Base-by-base conservation (phyloP, 2,797 vertebrate genomes). In the Enteromius radiatus region DNA sequence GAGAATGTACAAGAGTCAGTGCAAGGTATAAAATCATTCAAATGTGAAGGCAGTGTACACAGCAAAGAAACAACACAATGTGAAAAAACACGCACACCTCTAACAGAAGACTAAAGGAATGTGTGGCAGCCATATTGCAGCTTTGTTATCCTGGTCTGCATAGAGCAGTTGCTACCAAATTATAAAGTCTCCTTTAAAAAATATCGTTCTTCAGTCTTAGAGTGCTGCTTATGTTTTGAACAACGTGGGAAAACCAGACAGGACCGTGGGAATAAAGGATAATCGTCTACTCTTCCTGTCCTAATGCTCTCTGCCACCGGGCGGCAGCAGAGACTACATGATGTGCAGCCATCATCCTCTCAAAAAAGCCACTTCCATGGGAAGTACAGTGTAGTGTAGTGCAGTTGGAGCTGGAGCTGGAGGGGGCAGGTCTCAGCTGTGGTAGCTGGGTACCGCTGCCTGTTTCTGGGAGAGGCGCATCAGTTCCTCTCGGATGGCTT, bases 401-500 rank as follows among this genome's bases (percentile, higher is more conserved):
- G 85, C 83, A 49, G 76, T 82, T 79, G 76, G 56, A 61, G 69
- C 85, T 76, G 54, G 73, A 59, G 78, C 38, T 75, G 38, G 33
- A 17, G 52, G 54, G 38, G 31, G 69, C 68, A 19, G 80, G 75
- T 92, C 95, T 98, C 97, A 99, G 90, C 97, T 97, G 87, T 97
- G 97, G 94, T 98, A 98, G 94, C 94, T 95, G 88, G 96, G 94
- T 86, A 96, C 94, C 0, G 96, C 81, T 8, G 95, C 94, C 93
- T 99, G 98, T 92, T 98, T 99, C 93, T 98, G 97, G 70, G 98
- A 99, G 79, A 99, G 97, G 23, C 98, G 97, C 77, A 99, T 92
- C 74, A 99, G 96, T 94, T 99, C 98, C 94, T 99, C 98, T 67
- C 98, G 93, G 90, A 99, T 99, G 87, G 98, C 98, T 95, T 98